Evolutionary conservation across 2,888 invertebrate genomes (phyloP).

Genomic region (Lasioglossum leucozonium): DNA sequence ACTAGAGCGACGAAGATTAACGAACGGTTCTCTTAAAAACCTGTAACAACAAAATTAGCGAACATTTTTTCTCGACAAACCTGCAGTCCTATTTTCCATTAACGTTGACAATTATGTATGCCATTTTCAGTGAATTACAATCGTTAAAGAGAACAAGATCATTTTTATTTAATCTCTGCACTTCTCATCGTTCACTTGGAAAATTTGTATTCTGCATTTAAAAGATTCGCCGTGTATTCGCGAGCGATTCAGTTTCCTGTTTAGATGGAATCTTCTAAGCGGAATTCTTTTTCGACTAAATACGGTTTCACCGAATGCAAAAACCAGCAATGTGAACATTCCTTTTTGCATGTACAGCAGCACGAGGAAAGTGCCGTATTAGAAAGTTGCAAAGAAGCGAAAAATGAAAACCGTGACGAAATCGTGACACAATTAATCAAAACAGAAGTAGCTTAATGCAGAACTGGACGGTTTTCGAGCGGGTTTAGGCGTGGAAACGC

Average conservation of each 20-base stretch:
- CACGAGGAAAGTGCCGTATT: conserved; percentile 7
- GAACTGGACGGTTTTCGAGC: conserved; percentile 26
- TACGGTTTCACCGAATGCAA: background rate
- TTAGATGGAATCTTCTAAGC: background rate
- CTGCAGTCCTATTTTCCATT: too few species aligned
- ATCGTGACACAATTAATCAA: conserved; percentile 49
- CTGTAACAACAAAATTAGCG: background rate
- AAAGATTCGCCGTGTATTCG: background rate
- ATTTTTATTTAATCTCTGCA: too few species aligned
- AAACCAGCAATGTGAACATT: background rate
- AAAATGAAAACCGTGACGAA: conserved; percentile 31
- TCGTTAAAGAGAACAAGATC: too few species aligned
- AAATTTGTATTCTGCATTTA: background rate
- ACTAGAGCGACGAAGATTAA: background rate
- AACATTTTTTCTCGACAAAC: too few species aligned
- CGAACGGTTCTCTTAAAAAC: background rate
- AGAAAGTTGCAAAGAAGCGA: background rate
- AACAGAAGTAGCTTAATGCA: conserved; percentile 25
- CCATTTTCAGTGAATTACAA: too few species aligned
- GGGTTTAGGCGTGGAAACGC: conserved; percentile 35
- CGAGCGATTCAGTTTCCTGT: background rate
- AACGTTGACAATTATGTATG: too few species aligned
- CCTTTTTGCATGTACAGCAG: background rate
- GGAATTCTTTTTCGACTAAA: background rate
- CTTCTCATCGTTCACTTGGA: too few species aligned